phyloP scores from a whole-genome alignment of 2,797 vertebrate species.

The Esox lucius region DNA sequence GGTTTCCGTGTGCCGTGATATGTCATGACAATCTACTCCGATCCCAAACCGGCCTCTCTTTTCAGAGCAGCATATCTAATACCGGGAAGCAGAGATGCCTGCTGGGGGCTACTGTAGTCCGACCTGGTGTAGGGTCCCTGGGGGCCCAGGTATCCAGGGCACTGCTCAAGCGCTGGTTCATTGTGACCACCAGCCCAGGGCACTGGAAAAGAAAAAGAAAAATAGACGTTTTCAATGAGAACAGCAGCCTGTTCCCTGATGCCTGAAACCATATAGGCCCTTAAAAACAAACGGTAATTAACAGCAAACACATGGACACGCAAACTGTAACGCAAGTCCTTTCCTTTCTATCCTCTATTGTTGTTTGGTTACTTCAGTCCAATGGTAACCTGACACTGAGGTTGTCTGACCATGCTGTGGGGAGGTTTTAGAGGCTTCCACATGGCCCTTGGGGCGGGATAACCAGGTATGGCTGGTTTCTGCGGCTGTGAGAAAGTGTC shows the following conservation, averaged over 20 bases:
- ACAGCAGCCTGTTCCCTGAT: conserved; percentile 29
- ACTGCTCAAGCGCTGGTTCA: conserved; percentile 12
- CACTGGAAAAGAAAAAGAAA: conserved; percentile 7
- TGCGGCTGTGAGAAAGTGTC: conserved; percentile 43
- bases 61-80: conserved; percentile 19
- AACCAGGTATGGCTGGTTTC: conserved; percentile 47
- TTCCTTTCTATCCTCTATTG: conserved; percentile 52
- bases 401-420: conserved; percentile 34
- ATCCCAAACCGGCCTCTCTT: background rate
- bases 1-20: background rate
- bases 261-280: conserved; percentile 40
- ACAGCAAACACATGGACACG: conserved; percentile 36
- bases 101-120: background rate
- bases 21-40: too few species aligned
- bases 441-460: conserved; percentile 45
- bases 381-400: conserved; percentile 56
- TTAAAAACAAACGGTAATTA: conserved; percentile 40
- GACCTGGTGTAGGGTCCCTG: conserved; percentile 26
- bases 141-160: conserved; percentile 16
- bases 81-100: conserved; percentile 13
- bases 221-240: background rate
- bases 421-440: conserved; percentile 31
- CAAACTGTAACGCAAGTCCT: conserved; percentile 52
- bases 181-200: conserved; percentile 15
- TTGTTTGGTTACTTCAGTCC: conserved; percentile 55